A percentile compares a stretch with the other conserved stretches of the same genome.
Conservation (phyloP, 2,113 vertebrate genomes). For the Falco punctatus region DNA sequence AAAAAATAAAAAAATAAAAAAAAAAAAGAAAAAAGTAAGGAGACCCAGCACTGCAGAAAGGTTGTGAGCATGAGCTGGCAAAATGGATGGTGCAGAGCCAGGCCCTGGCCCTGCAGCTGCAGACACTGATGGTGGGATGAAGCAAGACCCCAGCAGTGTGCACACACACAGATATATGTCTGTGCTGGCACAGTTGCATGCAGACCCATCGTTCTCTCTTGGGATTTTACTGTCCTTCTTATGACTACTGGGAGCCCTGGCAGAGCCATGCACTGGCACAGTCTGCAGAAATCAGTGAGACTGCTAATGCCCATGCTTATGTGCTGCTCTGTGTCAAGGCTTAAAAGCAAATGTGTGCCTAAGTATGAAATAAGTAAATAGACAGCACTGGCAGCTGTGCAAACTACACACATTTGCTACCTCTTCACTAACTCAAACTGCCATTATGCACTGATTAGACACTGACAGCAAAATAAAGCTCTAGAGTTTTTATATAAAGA, state of each 20-base stretch:
- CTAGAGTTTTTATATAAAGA: not conserved
- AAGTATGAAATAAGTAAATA: not conserved
- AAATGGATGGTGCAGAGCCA: not conserved
- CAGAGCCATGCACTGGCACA: not conserved
- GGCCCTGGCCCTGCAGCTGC: not conserved
- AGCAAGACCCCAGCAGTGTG: not conserved
- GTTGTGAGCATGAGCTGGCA: not conserved
- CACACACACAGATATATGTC: not conserved
- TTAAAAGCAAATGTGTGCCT: not conserved
- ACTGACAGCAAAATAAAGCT: slow-evolving; percentile 16
- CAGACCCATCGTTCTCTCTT: not conserved
- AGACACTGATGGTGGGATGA: not conserved
- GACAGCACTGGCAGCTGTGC: not conserved
- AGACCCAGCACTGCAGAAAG: not conserved
- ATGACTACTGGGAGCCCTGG: not conserved
- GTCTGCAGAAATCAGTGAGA: not conserved
- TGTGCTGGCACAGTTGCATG: fast-evolving
- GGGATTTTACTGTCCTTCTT: not conserved
- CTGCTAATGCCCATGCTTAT: not conserved
- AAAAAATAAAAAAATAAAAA: not conserved
- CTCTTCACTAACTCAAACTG: not conserved
- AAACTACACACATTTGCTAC: not conserved
- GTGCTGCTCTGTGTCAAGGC: not conserved
- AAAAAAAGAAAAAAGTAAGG: not conserved
- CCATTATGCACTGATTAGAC: not conserved